phyloP scores from a whole-genome alignment of 2,113 vertebrate species.

The Monopterus albus region DNA sequence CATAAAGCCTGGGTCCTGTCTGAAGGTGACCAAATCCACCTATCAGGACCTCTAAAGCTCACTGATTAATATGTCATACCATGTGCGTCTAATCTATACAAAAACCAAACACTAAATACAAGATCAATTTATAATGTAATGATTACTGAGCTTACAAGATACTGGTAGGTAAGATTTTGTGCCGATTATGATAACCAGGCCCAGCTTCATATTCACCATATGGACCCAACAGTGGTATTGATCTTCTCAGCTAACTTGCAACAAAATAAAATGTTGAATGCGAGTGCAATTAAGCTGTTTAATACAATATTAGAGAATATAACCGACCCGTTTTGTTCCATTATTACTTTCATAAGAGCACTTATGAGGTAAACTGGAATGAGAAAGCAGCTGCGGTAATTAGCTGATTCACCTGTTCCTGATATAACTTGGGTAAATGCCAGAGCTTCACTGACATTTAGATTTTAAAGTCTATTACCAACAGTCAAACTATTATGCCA shows the following conservation, averaged over 20 bases:
- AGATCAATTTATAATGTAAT: no score
- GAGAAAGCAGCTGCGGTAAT: conserved; percentile 34
- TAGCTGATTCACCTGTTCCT: conserved; percentile 51
- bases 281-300: background rate
- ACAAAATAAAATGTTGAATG: background rate
- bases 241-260: no score
- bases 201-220: no score
- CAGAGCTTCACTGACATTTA: conserved; percentile 20
- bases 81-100: no score
- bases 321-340: conserved; percentile 25
- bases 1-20: background rate
- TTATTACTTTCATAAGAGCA: conserved; percentile 13
- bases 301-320: background rate
- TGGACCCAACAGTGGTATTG: no score
- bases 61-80: no score
- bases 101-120: no score
- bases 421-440: conserved; percentile 26
- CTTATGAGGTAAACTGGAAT: conserved; percentile 17
- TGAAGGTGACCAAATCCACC: background rate
- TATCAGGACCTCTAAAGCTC: background rate
- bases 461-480: conserved; percentile 16
- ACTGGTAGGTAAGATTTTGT: no score
- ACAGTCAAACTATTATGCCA: conserved; percentile 32
- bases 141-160: no score
- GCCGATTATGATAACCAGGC: no score